Percentiles rank a stretch among this genome's conserved stretches.
These are phyloP conservation scores for Eremophila alpestris DNA, from an alignment of 2,797 vertebrate species.

Conservation along the genomic window DNA sequence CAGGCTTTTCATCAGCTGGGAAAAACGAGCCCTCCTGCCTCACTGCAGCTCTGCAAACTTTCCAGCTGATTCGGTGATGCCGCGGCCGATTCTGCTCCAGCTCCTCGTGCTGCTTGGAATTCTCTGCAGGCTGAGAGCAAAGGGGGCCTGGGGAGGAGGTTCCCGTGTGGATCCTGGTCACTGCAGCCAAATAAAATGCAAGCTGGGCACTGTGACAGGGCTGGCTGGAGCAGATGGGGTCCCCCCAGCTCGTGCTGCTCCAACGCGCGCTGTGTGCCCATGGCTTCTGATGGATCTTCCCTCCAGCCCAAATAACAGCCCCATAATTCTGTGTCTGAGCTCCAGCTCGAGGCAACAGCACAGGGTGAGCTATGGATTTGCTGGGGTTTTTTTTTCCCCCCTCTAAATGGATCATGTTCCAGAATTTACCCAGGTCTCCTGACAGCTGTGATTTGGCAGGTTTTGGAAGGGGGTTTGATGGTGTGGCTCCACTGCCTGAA, in stretches of 20 bases:
- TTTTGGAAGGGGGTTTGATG: not conserved
- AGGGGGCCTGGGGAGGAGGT: not conserved
- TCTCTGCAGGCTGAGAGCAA: not conserved
- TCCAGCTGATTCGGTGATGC: not conserved
- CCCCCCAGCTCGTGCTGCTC: not conserved
- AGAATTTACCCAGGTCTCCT: not conserved
- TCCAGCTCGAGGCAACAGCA: not conserved
- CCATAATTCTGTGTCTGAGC: not conserved
- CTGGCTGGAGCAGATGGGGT: conserved; percentile 46
- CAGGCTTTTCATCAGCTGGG: conserved; percentile 41
- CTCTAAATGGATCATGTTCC: not conserved
- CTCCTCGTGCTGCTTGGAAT: not conserved
- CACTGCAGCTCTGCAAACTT: not conserved
- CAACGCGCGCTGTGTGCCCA: not conserved
- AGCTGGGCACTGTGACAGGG: not conserved
- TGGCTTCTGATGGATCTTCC: not conserved
- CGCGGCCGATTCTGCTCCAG: not conserved
- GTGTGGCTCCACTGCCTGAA: not conserved
- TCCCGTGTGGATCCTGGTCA: not conserved
- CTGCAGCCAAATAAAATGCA: not conserved
- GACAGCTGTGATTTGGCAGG: not conserved
- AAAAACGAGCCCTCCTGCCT: conserved; percentile 15
- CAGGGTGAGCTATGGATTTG: not conserved
- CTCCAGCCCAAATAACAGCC: not conserved
- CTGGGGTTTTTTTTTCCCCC: fast-evolving